Conservation (phyloP, 2,888 invertebrate species). For the Apamea anceps region DNA sequence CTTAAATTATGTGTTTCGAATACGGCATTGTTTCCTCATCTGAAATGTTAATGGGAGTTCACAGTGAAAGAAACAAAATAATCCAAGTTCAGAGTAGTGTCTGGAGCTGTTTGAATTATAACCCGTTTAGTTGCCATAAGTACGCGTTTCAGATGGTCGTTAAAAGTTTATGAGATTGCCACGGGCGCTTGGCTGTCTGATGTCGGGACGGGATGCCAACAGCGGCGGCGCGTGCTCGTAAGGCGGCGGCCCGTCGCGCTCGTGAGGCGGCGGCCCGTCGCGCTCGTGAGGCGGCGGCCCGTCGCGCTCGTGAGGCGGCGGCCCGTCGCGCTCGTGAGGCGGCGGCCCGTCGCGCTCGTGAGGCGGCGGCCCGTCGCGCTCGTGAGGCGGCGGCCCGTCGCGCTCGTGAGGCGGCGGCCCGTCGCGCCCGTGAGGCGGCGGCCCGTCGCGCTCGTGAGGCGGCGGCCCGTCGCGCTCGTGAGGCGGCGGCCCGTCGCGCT, state of each 20-base stretch:
- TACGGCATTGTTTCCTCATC: conserved; percentile 7
- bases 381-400: too few relatives aligned
- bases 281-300: too few relatives aligned
- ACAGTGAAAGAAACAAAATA: conserved; percentile 20
- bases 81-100: conserved; percentile 26
- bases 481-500: too few relatives aligned
- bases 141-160: conserved; percentile 44
- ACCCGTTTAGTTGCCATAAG: conserved; percentile 47
- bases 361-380: too few relatives aligned
- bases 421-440: too few relatives aligned
- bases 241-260: not conserved
- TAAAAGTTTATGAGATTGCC: conserved; percentile 47
- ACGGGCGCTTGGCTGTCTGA: conserved; percentile 17
- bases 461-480: too few relatives aligned
- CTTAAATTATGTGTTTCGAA: conserved; percentile 24
- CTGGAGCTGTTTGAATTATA: conserved; percentile 25
- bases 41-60: conserved; percentile 8
- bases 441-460: too few relatives aligned
- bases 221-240: not conserved
- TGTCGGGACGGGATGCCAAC: conserved; percentile 26
- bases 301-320: too few relatives aligned
- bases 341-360: too few relatives aligned
- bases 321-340: too few relatives aligned
- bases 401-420: too few relatives aligned
- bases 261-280: too few relatives aligned